Evolutionary conservation across 2,113 vertebrate genomes (phyloP).

Genomic region (Semicossyphus pulcher): DNA sequence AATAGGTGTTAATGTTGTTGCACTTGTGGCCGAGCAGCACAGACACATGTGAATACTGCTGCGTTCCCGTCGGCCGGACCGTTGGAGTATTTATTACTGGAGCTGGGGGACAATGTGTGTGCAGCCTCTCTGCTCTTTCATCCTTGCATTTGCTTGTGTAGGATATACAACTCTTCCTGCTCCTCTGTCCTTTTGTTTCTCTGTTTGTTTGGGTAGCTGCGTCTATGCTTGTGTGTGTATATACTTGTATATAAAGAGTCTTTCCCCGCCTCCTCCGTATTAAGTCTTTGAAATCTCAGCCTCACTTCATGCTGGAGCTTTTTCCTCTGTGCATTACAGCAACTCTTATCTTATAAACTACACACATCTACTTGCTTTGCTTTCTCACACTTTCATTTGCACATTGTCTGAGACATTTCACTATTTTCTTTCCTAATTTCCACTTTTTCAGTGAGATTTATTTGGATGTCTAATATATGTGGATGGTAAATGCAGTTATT

Average conservation of each 20-base stretch:
- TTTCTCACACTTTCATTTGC: too few species aligned
- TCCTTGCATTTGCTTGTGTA: neutral
- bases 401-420: too few species aligned
- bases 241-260: neutral
- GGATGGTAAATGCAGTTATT: too few species aligned
- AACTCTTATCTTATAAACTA: too few species aligned
- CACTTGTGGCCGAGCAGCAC: neutral
- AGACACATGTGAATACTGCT: conserved; percentile 5
- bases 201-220: conserved; percentile 37
- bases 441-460: too few species aligned
- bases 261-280: neutral
- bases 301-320: too few species aligned
- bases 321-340: too few species aligned
- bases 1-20: neutral
- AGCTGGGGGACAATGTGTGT: conserved; percentile 11
- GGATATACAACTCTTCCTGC: conserved; percentile 33
- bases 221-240: conserved; percentile 11
- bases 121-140: conserved; percentile 15
- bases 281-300: conserved; percentile 1
- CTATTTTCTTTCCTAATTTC: too few species aligned
- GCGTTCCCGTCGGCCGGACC: conserved; percentile 9
- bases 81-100: conserved; percentile 1
- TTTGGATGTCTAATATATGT: too few species aligned
- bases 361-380: too few species aligned
- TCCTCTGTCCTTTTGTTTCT: conserved; percentile 26